Evolutionary conservation across 2,797 vertebrate species (phyloP), one percentile per base, ranked within the genome.

Genomic region (Onychomys leucogaster): DNA sequence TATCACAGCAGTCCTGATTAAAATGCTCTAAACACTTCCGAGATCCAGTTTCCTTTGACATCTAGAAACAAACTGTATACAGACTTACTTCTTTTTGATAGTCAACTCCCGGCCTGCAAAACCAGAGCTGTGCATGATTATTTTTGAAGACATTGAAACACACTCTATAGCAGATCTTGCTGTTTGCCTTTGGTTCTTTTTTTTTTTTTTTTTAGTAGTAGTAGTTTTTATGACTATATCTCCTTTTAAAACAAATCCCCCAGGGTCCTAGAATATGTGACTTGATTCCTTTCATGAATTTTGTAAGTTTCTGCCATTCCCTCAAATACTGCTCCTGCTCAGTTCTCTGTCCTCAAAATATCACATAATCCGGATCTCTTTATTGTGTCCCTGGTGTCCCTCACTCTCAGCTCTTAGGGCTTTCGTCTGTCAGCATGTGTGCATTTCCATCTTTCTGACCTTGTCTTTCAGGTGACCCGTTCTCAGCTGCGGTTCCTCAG

Each of bases 141-240:
- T 71, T 83, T 88, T 84, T 89, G 71, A 88, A 88, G 77, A 69
- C 81, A 59, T 21, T 91, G 65, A 89, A 77, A 91, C 61, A 77
- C 55, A 43, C 23, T 61, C 55, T 23, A 1, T 32, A 71, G 32
- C 29, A 65, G n/a, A 55, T 34, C 8, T 14, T 80, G 34, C 59
- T 83, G 43, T 78, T 75, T 71, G 41, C 52, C 10, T 91, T 92
- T 80, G 73, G 27, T 11, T 83, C 92, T 89, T 73, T 73, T 73
- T 37, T 34, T 34, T 29, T 46, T 7, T 11, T 89, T 88, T 82
- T 82, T n/a, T 52, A 0, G 16, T n/a, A 37, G 27, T 25, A 86
- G 67, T 4, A 85, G 19, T 7, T 49, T 80, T 37, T 32, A 46
- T 90, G 57, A 29, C 14, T 80, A 52, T 57, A 55, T 89, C 80